A percentile compares a stretch with the other conserved stretches of the same genome.
phyloP scores from a whole-genome alignment of 2,888 invertebrate species.

The Ommatoiulus sabulosus region DNA sequence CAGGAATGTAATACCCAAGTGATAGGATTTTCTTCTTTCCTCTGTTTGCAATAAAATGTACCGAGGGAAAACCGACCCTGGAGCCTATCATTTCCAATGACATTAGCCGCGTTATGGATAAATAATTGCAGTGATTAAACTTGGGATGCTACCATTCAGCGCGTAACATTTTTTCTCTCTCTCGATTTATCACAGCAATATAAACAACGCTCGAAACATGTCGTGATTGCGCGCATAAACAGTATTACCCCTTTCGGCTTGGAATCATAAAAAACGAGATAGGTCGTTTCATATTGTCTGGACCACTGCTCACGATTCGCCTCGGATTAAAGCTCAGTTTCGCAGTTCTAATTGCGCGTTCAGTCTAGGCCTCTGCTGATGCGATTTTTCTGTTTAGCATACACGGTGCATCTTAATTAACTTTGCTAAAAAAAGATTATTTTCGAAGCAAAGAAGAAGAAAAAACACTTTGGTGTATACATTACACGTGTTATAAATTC shows the following conservation, averaged over 20 bases:
- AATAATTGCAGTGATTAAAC: constrained; percentile 22
- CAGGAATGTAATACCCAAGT: background rate
- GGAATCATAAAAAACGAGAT: background rate
- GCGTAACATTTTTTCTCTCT: background rate
- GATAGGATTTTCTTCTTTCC: background rate
- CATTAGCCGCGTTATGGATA: constrained; percentile 14
- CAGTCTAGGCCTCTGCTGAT: background rate
- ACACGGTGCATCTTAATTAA: background rate
- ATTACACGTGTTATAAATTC: background rate
- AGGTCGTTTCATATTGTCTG: background rate
- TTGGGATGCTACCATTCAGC: background rate
- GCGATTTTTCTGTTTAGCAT: background rate
- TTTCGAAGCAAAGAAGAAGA: background rate
- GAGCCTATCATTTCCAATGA: background rate
- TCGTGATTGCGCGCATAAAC: background rate
- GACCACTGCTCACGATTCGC: constrained; percentile 2
- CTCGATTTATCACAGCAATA: background rate
- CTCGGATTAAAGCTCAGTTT: background rate
- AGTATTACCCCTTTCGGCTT: background rate
- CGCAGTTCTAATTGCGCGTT: background rate
- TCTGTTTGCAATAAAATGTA: background rate
- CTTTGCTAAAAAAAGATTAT: background rate
- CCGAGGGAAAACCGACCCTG: background rate
- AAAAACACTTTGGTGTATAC: background rate
- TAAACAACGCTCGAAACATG: background rate